Conservation (phyloP, 2,888 invertebrate genomes). For the Pterostichus niger region DNA sequence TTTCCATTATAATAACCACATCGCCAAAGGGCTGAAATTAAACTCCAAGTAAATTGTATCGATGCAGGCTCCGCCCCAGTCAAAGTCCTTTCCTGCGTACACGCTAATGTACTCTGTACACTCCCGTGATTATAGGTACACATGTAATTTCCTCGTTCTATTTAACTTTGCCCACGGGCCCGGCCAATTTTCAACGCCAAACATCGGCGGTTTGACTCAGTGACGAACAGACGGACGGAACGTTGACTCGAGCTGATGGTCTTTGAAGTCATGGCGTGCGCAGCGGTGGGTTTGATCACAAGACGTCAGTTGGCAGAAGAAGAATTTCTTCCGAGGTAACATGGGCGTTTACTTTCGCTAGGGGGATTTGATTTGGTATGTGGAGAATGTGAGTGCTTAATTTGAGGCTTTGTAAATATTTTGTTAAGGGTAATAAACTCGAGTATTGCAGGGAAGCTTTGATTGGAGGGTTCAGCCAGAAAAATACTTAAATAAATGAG, state of each 20-base stretch:
- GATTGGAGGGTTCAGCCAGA: too few relatives aligned
- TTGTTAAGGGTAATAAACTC: too few relatives aligned
- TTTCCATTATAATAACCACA: too few relatives aligned
- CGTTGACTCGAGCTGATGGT: constrained; percentile 1
- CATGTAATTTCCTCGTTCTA: constrained; percentile 58
- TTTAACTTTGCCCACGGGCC: constrained; percentile 55
- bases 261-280: constrained; percentile 12
- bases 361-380: too few relatives aligned
- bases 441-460: too few relatives aligned
- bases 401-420: too few relatives aligned
- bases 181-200: constrained; percentile 48
- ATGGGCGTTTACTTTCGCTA: too few relatives aligned
- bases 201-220: constrained; percentile 15
- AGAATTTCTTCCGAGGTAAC: background rate
- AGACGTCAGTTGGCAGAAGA: background rate
- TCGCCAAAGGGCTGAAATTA: too few relatives aligned
- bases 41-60: too few relatives aligned
- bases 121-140: constrained; percentile 49
- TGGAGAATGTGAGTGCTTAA: too few relatives aligned
- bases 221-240: background rate
- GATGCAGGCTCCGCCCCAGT: background rate
- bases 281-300: background rate
- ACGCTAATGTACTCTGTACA: background rate
- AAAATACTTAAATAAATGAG: too few relatives aligned
- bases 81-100: too few relatives aligned